Conservation (phyloP, 2,797 vertebrate genomes). For the Vespertilio murinus region DNA sequence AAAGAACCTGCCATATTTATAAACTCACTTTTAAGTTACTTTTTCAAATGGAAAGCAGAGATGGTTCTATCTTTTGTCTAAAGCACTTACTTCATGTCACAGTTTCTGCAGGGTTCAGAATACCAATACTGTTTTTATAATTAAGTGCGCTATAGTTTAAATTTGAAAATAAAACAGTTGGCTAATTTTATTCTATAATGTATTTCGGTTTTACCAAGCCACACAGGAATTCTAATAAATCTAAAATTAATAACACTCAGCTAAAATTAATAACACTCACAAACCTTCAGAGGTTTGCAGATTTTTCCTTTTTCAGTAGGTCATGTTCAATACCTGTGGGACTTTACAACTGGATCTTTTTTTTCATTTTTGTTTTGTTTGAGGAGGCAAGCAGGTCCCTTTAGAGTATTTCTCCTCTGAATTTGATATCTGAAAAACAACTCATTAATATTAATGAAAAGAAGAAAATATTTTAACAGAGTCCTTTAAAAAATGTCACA, state of each 20-base stretch:
- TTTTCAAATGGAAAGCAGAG: constrained; percentile 23
- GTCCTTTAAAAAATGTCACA: background rate
- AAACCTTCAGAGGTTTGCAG: background rate
- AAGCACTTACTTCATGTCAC: background rate
- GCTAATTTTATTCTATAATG: background rate
- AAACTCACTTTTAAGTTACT: background rate
- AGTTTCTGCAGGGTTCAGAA: background rate
- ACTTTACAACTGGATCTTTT: constrained; percentile 8
- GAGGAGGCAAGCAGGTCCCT: background rate
- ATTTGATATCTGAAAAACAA: constrained; percentile 22
- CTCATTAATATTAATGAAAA: constrained; percentile 11
- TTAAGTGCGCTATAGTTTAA: background rate
- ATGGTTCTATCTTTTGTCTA: background rate
- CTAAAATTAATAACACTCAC: no score
- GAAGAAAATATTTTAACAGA: background rate
- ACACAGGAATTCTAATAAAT: constrained; percentile 12
- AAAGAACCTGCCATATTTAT: background rate
- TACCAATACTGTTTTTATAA: background rate
- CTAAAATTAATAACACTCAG: background rate
- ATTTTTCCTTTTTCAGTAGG: background rate
- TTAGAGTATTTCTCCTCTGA: background rate
- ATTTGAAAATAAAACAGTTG: background rate
- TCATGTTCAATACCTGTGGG: background rate
- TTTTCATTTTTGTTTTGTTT: background rate
- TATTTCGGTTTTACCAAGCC: constrained; percentile 28